A percentile compares a stretch with the other conserved stretches of the same genome.
These are phyloP conservation scores for Gortyna flavago DNA, from an alignment of 2,888 invertebrate genomes.

Conservation along the genomic window DNA sequence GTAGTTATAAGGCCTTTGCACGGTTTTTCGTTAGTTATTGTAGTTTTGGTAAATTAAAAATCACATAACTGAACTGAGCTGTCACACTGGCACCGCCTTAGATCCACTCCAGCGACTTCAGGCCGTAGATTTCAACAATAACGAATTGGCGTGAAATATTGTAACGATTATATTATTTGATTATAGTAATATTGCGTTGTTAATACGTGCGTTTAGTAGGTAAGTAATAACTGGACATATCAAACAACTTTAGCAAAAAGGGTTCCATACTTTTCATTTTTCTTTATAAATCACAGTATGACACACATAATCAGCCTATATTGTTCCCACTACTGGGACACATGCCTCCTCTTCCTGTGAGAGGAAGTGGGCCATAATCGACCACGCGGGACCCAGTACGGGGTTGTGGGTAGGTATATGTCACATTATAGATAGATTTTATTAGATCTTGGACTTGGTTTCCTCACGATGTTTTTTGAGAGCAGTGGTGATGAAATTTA, in stretches of 20 bases:
- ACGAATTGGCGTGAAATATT: slow-evolving; percentile 1
- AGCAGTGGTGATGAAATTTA: no score
- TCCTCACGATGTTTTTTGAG: no score
- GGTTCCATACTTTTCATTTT: slow-evolving; percentile 8
- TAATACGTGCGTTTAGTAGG: neutral
- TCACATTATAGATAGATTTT: neutral
- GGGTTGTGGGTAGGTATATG: neutral
- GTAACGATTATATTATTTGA: neutral
- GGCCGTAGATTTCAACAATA: neutral
- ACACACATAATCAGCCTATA: neutral
- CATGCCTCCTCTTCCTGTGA: neutral
- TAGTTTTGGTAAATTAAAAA: no score
- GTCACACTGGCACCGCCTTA: neutral
- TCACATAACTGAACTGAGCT: no score
- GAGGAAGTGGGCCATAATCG: neutral
- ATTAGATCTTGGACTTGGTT: no score
- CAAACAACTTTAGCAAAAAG: neutral
- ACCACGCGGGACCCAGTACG: neutral
- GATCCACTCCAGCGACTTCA: neutral
- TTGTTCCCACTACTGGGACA: neutral
- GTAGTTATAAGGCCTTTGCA: no score
- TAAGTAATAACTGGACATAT: neutral
- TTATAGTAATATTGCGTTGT: neutral
- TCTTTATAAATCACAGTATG: no score
- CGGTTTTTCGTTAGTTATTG: no score